Conservation (phyloP, 2,888 invertebrate species). For the Cynaeus angustus region DNA sequence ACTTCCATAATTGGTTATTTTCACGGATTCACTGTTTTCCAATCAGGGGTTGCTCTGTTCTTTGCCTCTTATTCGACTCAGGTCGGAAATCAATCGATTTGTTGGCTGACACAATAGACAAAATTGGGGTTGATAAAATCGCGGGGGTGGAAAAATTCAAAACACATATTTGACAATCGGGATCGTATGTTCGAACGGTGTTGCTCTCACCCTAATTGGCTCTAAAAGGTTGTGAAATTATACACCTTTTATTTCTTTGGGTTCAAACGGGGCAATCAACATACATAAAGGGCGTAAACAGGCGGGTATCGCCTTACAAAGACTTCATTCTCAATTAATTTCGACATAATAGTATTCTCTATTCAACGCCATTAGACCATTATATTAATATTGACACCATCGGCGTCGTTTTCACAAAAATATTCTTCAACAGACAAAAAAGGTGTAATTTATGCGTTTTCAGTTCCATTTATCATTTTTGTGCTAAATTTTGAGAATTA, state of each 20-base stretch:
- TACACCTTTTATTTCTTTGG: conserved; percentile 32
- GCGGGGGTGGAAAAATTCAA: conserved; percentile 17
- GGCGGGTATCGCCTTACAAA: conserved; percentile 29
- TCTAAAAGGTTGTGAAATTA: conserved; percentile 29
- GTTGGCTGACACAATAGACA: conserved; percentile 38
- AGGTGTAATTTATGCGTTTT: no score
- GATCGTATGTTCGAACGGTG: background rate
- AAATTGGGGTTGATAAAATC: conserved; percentile 32
- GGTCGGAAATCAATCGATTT: conserved; percentile 44
- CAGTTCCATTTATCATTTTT: background rate
- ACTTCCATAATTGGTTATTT: conserved; percentile 41
- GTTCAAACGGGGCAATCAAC: conserved; percentile 32
- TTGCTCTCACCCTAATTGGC: conserved; percentile 19
- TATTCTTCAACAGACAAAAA: no score
- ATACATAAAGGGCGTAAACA: conserved; percentile 31
- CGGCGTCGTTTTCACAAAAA: no score
- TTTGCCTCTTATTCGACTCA: conserved; percentile 30
- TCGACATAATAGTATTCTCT: conserved; percentile 25
- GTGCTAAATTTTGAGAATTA: conserved; percentile 1
- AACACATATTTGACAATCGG: conserved; percentile 31
- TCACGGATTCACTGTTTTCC: conserved; percentile 40
- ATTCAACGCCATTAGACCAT: conserved; percentile 9
- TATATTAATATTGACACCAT: conserved; percentile 4
- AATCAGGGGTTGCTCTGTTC: conserved; percentile 25
- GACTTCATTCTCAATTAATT: conserved; percentile 28